A percentile compares a stretch with the other conserved stretches of the same genome.
Conservation (phyloP, 2,113 vertebrate species). For the Peromyscus polionotus region DNA sequence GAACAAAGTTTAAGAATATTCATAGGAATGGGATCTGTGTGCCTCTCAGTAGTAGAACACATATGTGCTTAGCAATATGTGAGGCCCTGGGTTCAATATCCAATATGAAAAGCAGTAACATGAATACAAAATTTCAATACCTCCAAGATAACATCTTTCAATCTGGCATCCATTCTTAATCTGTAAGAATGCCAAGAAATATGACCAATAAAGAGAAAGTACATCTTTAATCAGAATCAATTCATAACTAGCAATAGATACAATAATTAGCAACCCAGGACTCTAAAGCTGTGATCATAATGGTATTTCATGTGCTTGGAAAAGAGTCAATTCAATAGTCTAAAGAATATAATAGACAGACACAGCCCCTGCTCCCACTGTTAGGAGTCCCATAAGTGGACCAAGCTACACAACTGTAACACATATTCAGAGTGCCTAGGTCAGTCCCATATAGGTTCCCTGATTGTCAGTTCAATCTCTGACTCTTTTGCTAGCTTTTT, state of each 20-base stretch:
- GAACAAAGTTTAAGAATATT: conserved; percentile 1
- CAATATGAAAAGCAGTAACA: not conserved
- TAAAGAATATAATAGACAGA: not conserved
- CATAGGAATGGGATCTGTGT: not conserved
- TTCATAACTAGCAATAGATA: not conserved
- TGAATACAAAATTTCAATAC: not conserved
- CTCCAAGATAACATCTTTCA: not conserved
- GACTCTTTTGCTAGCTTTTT: not conserved
- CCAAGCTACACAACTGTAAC: not conserved
- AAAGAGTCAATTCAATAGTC: not conserved
- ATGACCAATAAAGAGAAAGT: not conserved
- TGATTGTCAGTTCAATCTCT: not conserved
- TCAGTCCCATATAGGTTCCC: not conserved
- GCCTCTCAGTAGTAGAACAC: not conserved
- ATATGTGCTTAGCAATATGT: not conserved
- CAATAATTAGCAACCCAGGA: not conserved
- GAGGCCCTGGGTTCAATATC: not conserved
- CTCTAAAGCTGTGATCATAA: not conserved
- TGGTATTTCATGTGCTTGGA: not conserved
- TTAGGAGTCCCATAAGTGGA: not conserved
- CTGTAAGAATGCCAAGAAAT: not conserved
- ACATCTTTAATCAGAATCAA: not conserved
- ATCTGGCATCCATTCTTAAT: not conserved
- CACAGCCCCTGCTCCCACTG: not conserved
- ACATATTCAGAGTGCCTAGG: not conserved